Base-by-base conservation (phyloP, 2,888 invertebrate genomes). In the Drosophila sordidula region DNA sequence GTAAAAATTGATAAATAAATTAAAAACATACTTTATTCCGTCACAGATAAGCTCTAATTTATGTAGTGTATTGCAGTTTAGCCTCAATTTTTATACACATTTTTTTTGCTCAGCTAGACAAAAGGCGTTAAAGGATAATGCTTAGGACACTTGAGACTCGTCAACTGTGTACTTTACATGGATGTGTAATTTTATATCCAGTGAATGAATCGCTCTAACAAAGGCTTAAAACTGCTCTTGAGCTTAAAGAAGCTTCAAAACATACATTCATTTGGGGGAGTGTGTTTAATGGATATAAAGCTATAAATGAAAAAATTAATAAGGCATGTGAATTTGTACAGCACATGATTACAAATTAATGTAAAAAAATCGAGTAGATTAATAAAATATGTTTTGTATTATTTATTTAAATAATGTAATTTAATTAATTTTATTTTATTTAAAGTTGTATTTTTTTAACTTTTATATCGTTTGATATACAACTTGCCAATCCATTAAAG, bases 91-190 rank as follows among this genome's bases (percentile, higher is more conserved):
- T 11, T 12, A 29, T 29, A 34, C 12, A 34, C 11, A 26, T 32
- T 52, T 41, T 29, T 57, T 41, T n/a, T 46, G 22, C 16, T 4
- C 25, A 6, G 6, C 1, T 64, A 59, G 56, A 78, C 69, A 75
- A 78, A 61, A 58, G 74, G 51, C 64, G 6, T 78, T 80, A 87
- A 85, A 85, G 87, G 83, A 89, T 85, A 88, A 83, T 75, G 78
- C 81, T 79, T 79, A 74, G 80, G 32, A 73, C 70, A 80, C 89
- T 89, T 77, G 84, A 89, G 82, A 80, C 78, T 75, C 83, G 85
- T 88, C 81, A 55, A 51, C 75, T 52, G 39, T 8, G 45, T 25
- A 32, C 75, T 66, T 66, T 50, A 45, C 22, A 72, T 68, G 54
- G 50, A 68, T 68, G 47, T 42, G 50, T 63, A 76, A 77, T 77